Conservation (phyloP, 2,888 invertebrate species). For the Drosophila pegasa region DNA sequence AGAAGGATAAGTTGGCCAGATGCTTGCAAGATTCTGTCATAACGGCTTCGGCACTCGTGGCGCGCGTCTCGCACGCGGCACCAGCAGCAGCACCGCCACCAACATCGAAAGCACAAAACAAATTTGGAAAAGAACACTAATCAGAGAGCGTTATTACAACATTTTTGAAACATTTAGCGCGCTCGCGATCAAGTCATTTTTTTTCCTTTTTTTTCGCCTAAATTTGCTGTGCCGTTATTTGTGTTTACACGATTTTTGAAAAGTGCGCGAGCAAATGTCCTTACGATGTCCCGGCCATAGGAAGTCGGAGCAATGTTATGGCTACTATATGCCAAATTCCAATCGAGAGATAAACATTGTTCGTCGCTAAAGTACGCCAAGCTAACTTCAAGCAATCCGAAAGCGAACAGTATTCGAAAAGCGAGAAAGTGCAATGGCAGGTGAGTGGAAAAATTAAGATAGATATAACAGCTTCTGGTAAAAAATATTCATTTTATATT, state of each 20-base stretch:
- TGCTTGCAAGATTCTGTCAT: slow-evolving; percentile 77
- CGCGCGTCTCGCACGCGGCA: slow-evolving; percentile 64
- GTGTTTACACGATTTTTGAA: background rate
- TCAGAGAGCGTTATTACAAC: background rate
- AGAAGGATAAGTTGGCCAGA: slow-evolving; percentile 74
- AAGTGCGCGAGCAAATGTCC: slow-evolving; percentile 2
- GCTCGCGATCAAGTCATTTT: background rate
- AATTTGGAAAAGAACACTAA: background rate
- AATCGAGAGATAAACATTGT: slow-evolving; percentile 40
- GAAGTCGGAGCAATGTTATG: slow-evolving; percentile 50
- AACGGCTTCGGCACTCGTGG: slow-evolving; percentile 76
- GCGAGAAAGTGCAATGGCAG: slow-evolving; percentile 10
- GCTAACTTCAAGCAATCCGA: slow-evolving; percentile 12
- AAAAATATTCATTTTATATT: background rate
- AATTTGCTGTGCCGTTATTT: slow-evolving; percentile 3
- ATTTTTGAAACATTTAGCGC: slow-evolving; percentile 11
- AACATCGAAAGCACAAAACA: background rate
- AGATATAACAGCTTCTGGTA: background rate
- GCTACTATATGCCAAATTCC: slow-evolving; percentile 53
- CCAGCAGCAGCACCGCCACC: slow-evolving; percentile 17
- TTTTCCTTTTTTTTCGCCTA: slow-evolving; percentile 1
- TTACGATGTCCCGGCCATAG: slow-evolving; percentile 1
- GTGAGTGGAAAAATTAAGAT: slow-evolving; percentile 18
- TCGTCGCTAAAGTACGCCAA: slow-evolving; percentile 27
- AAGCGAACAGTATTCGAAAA: slow-evolving; percentile 23